A percentile compares a stretch with the other conserved stretches of the same genome.
Evolutionary conservation across 2,113 vertebrate species (phyloP).

Genomic region (Copsychus sechellarum): DNA sequence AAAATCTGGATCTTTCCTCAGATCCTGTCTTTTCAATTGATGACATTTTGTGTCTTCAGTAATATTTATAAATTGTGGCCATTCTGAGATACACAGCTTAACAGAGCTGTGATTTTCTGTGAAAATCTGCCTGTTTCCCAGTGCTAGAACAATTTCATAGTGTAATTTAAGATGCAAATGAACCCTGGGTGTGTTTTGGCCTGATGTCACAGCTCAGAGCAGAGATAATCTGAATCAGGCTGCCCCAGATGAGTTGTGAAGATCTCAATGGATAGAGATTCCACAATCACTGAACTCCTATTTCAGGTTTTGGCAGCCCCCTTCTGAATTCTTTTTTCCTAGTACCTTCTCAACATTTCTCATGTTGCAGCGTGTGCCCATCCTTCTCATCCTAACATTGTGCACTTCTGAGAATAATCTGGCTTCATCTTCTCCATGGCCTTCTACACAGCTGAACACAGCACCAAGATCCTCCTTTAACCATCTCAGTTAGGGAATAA

Average conservation of each 20-base stretch:
- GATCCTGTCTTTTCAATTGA: not conserved
- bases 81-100: not conserved
- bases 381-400: not conserved
- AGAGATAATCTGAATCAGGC: not conserved
- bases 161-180: not conserved
- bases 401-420: not conserved
- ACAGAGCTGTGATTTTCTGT: not conserved
- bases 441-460: not conserved
- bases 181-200: not conserved
- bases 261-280: not conserved
- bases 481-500: too few relatives aligned
- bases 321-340: not conserved
- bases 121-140: not conserved
- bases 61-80: not conserved
- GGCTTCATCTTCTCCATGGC: not conserved
- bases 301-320: not conserved
- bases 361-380: not conserved
- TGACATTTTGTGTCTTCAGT: not conserved
- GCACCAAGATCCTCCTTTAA: not conserved
- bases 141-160: not conserved
- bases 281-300: not conserved
- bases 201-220: not conserved
- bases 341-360: not conserved
- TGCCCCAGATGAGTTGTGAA: not conserved
- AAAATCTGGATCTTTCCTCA: not conserved